phyloP scores from a whole-genome alignment of 2,797 vertebrate species.

The Sebastes goodei region DNA sequence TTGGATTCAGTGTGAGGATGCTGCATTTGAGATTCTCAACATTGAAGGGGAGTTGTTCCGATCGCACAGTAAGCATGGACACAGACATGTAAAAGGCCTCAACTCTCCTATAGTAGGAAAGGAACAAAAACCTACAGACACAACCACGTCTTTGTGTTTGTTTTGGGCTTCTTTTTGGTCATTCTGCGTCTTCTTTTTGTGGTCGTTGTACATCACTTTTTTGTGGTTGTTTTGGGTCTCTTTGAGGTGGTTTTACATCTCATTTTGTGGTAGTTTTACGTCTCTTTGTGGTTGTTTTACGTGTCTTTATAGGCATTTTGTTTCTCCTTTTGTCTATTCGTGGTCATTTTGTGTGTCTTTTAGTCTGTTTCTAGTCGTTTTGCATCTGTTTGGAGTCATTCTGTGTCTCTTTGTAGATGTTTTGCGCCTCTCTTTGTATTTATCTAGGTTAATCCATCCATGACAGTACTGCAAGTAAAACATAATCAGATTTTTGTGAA shows the following conservation, averaged over 20 bases:
- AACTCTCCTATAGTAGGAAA: neutral
- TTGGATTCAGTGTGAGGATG: constrained; percentile 10
- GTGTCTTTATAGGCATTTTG: neutral
- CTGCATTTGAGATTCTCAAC: constrained; percentile 2
- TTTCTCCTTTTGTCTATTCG: neutral
- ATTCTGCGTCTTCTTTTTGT: neutral
- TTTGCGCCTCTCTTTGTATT: too few species aligned
- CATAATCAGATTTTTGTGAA: neutral
- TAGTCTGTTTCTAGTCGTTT: neutral
- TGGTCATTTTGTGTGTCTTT: neutral
- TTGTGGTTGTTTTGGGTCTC: too few species aligned
- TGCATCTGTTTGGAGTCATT: too few species aligned
- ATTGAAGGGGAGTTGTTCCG: neutral
- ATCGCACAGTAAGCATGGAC: neutral
- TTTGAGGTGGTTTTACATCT: neutral
- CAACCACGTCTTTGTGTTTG: neutral
- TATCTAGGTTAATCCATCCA: neutral
- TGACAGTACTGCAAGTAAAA: neutral
- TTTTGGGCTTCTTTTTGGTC: neutral
- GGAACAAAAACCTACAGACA: neutral
- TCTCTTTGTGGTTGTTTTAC: neutral
- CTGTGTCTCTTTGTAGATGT: too few species aligned
- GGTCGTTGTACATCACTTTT: neutral
- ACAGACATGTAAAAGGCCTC: neutral
- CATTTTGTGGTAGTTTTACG: neutral